Evolutionary conservation across 2,888 invertebrate genomes (phyloP), one percentile per base, ranked within the genome.

Genomic region (Ditula angustiorana): DNA sequence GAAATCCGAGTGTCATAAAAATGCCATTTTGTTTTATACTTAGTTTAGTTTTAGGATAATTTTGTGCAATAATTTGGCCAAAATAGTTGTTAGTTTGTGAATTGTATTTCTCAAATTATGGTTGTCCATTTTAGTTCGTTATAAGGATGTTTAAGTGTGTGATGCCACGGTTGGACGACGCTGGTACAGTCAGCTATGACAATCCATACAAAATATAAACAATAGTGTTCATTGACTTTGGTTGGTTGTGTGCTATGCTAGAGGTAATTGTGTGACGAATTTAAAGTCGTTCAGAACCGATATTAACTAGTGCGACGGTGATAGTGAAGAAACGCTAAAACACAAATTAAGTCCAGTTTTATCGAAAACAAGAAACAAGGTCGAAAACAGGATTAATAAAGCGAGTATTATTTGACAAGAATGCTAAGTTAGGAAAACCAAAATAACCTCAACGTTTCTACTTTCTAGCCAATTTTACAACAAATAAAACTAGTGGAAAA

Each of bases 41-140:
- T 64, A 70, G 65, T 49, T 53, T 70, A 68, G 59, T 62, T 67
- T 66, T 71, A 77, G 74, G 61, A 71, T 68, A 55, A 41, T 33
- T 70, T 81, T 80, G 86, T 87, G 87, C 87, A 87, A 87, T 87
- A 85, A 75, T 74, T 78, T 77, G 77, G 85, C 86, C 86, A 87
- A 87, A 87, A 80, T 84, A 81, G 75, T 53, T 61, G 44, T 61
- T 77, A 74, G 66, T 60, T 49, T 67, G 58, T 63, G 57, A 55
- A 35, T 13, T 52, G 47, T 65, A 61, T 56, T 58, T 66, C 50
- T 66, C 61, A 59, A 63, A 58, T 47, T 60, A 26, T 41, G 41
- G 26, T 52, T 55, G 50, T 26, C 55, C 41, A 35, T 53, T 11
- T 11, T 57, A 49, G 23, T 44, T 16, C n/a, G 19, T 1, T 59